Percentiles rank a stretch among this genome's conserved stretches.
These are phyloP conservation scores for Machimus atricapillus DNA, from an alignment of 2,888 invertebrate genomes.

Conservation along the genomic window DNA sequence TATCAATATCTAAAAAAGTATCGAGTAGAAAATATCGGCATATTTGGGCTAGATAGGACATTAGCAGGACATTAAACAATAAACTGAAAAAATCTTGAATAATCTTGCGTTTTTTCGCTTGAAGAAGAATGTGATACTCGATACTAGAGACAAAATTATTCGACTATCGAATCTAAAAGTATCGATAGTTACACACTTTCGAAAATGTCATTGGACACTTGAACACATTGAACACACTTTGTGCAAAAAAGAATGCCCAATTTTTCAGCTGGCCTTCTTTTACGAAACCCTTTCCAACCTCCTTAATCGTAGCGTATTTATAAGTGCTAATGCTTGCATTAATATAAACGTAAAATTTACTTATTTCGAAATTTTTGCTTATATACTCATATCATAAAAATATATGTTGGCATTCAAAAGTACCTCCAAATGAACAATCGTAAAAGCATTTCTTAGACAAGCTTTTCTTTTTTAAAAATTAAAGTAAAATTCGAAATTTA, in stretches of 20 bases:
- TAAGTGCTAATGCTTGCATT: not conserved
- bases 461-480: not conserved
- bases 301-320: not conserved
- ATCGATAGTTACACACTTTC: no score
- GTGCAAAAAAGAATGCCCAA: no score
- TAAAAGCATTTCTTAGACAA: not conserved
- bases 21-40: no score
- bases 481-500: not conserved
- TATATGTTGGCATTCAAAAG: not conserved
- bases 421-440: not conserved
- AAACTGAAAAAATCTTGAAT: no score
- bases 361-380: not conserved
- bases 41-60: no score
- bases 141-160: no score
- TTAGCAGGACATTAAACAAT: no score
- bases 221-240: no score
- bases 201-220: not conserved
- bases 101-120: not conserved
- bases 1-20: no score
- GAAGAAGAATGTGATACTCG: no score
- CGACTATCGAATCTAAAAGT: no score
- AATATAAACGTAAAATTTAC: not conserved
- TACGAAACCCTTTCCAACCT: not conserved
- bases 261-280: no score
- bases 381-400: not conserved